Percentiles rank a stretch among this genome's conserved stretches.
Conservation (phyloP, 2,113 vertebrate species). For the Phodopus roborovskii region DNA sequence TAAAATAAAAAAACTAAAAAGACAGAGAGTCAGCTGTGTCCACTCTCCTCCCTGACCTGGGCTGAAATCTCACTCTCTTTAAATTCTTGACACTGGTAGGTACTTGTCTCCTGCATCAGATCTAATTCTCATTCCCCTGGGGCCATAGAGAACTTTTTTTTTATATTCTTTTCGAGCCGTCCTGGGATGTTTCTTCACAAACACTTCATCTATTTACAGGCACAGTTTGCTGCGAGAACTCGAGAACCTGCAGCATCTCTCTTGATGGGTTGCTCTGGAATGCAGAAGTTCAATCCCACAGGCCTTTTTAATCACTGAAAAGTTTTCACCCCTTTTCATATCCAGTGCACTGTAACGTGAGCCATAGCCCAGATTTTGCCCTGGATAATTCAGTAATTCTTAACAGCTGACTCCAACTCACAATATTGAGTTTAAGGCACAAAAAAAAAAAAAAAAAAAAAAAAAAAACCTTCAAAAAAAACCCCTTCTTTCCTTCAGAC, state of each 20-base stretch:
- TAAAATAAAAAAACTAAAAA: neutral
- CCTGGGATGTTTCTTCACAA: constrained; percentile 57
- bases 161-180: constrained; percentile 32
- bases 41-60: neutral
- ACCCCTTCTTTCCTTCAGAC: constrained; percentile 52
- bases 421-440: constrained; percentile 58
- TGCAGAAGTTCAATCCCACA: constrained; percentile 69
- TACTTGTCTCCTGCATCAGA: constrained; percentile 35
- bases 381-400: constrained; percentile 81
- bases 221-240: constrained; percentile 57
- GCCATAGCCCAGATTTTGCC: constrained; percentile 73
- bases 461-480: too few species aligned
- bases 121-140: constrained; percentile 42
- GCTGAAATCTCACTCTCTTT: constrained; percentile 1
- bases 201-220: constrained; percentile 69
- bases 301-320: constrained; percentile 75
- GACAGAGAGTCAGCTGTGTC: neutral
- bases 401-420: constrained; percentile 80
- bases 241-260: constrained; percentile 67
- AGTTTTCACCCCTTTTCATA: constrained; percentile 77
- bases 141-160: constrained; percentile 11
- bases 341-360: constrained; percentile 73
- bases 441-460: too few species aligned
- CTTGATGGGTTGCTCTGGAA: constrained; percentile 73
- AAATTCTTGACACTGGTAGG: constrained; percentile 38